phyloP scores from a whole-genome alignment of 2,113 vertebrate genomes.

The Aix galericulata region DNA sequence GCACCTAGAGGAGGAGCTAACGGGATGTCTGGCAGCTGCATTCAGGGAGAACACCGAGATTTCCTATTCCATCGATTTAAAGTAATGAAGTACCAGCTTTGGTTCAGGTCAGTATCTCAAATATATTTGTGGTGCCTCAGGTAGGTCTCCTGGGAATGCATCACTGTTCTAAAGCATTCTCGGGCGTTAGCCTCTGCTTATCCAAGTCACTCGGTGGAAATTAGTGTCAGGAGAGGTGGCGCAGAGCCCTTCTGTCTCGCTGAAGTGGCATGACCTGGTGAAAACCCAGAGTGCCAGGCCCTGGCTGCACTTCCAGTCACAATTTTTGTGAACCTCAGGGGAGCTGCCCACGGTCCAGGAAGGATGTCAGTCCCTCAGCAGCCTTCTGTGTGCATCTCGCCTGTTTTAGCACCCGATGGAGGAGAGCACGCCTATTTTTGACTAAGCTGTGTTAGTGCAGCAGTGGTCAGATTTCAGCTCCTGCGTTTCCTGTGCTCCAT shows the following conservation, averaged over 20 bases:
- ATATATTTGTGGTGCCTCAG: background rate
- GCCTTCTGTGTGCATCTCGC: background rate
- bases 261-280: background rate
- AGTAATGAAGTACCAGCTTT: background rate
- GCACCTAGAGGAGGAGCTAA: background rate
- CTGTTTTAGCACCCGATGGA: background rate
- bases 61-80: background rate
- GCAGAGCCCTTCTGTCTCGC: background rate
- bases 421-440: background rate
- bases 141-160: background rate
- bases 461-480: background rate
- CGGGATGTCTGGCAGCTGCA: background rate
- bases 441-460: accelerated
- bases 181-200: background rate
- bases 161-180: background rate
- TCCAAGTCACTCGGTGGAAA: background rate
- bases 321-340: background rate
- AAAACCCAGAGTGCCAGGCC: background rate
- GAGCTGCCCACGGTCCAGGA: accelerated
- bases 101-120: background rate
- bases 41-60: background rate
- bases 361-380: accelerated
- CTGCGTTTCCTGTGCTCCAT: background rate
- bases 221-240: background rate
- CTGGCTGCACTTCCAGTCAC: background rate